phyloP scores from a whole-genome alignment of 2,113 vertebrate genomes.

The Halcyon senegalensis region DNA sequence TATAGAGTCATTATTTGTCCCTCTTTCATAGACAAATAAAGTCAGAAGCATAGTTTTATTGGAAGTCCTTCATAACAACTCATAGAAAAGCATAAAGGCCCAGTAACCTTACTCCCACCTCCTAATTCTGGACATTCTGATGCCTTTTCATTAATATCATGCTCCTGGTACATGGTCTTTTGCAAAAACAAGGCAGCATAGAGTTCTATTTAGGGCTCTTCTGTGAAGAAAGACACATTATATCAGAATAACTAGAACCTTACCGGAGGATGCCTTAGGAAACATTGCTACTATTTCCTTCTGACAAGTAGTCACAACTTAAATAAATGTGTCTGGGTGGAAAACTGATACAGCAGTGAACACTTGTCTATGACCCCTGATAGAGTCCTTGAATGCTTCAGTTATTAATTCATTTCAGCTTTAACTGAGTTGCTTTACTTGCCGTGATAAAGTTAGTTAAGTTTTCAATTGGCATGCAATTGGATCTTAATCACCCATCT shows the following conservation, averaged over 20 bases:
- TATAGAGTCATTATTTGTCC: not conserved
- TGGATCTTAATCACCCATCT: slow-evolving; percentile 37
- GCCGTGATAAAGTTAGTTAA: slow-evolving; percentile 11
- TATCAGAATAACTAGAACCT: not conserved
- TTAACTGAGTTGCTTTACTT: slow-evolving; percentile 14
- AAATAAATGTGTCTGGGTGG: slow-evolving; percentile 13
- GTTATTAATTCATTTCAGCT: slow-evolving; percentile 58
- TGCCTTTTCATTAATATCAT: not conserved
- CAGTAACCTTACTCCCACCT: not conserved
- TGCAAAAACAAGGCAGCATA: not conserved
- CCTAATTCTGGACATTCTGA: not conserved
- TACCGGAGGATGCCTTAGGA: not conserved
- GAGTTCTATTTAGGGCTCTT: not conserved
- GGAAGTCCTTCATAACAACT: not conserved
- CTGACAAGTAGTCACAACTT: slow-evolving; percentile 28
- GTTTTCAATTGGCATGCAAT: slow-evolving; percentile 44
- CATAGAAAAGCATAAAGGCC: not conserved
- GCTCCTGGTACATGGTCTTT: not conserved
- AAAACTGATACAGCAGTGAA: slow-evolving; percentile 37
- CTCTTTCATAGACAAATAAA: not conserved
- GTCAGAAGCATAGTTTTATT: not conserved
- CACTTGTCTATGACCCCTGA: not conserved
- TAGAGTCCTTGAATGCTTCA: slow-evolving; percentile 32
- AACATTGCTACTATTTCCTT: not conserved
- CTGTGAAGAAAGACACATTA: not conserved